Base-by-base conservation (phyloP, 2,797 vertebrate genomes). In the Ctenochaetus hawaiiensis region DNA sequence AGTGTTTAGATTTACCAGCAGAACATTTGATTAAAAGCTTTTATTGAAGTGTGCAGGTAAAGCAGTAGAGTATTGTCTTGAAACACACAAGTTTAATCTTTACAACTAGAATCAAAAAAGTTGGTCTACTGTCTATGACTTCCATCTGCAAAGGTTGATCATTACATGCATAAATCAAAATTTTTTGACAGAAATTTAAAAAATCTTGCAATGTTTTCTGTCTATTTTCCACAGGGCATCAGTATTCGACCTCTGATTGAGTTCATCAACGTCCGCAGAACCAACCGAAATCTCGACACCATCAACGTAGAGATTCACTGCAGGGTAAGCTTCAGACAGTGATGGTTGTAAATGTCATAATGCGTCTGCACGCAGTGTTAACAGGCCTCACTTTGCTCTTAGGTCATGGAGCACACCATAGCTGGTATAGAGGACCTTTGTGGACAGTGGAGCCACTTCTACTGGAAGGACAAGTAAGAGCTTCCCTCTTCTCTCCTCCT, bases 401-500 rank as follows among this genome's bases (percentile, higher is more conserved):
- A 99, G 98, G 94, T 98, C 86, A 98, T 99, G 93, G 98, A 99
- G 78, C 98, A 99, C 0, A 96, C 97, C 49, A 94, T 98, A 56
- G 96, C 96, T 57, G 98, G 98, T 18, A 95, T 99, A 83, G 98
- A 99, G 93, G 98, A 99, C 86, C 95, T 99, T 0, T 99, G 98
- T 78, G 98, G 98, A 87, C 98, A 99, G 49, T 99, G 98, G 98
- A 96, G 97, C 86, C 98, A 97, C 92, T 97, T 96, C 92, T 98
- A 97, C 82, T 98, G 97, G 97, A 99, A 97, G 94, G 98, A 99
- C 93, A 99, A 98, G 98, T 99, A 97, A 95, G 96, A 75, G 1
- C 9, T 17, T 23, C 63, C 22, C 44, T 39, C 39, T 10, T 10
- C n/a, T 43, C 2, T 48, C 7, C 6, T 11, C 2, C 49, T 1